Evolutionary conservation across 2,888 invertebrate genomes (phyloP), one percentile per base, ranked within the genome.

Genomic region (Emmelina monodactyla): DNA sequence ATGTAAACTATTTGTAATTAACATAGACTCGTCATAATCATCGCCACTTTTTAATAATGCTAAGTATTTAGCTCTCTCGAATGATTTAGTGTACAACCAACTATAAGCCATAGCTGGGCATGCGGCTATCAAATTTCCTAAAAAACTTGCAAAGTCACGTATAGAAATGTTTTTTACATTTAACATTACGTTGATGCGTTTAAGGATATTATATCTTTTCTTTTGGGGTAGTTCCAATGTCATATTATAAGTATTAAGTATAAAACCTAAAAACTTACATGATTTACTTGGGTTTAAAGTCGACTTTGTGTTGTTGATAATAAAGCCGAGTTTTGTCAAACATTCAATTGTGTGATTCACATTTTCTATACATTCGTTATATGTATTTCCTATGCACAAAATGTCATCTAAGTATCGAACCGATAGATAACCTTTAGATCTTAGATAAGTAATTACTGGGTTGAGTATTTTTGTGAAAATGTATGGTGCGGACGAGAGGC

Each of bases 381-480:
- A 19, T 5, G 19, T 19, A 6, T 19, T 19, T 19, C 19, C 19
- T 6, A 19, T 19, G 19, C 19, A 14, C 6, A 30, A 14, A 6
- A 30, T 12, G 10, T 30, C 31, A 25, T 35, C 35, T n/a, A 35
- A 14, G n/a, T 35, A 35, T 6, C 25, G 12, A n/a, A 35, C 35
- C 3, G 31, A 31, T 9, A 16, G 13, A 16, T 31, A 16, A 12
- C 35, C 35, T 16, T 25, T 22, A 14, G 31, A 31, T 13, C 35
- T 35, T 9, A 35, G 16, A 16, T 16, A 12, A 7, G 35, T 25
- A n/a, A 16, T 10, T 1, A 32, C 31, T 2, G 35, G 32, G 22
- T 16, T 35, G 9, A 35, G 15, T 16, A 28, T 11, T 16, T n/a
- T 34, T 34, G 31, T 31, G 16, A 32, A 35, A 16, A 35, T 16